phyloP scores from a whole-genome alignment of 2,797 vertebrate genomes.

The Psittacula derbiana region DNA sequence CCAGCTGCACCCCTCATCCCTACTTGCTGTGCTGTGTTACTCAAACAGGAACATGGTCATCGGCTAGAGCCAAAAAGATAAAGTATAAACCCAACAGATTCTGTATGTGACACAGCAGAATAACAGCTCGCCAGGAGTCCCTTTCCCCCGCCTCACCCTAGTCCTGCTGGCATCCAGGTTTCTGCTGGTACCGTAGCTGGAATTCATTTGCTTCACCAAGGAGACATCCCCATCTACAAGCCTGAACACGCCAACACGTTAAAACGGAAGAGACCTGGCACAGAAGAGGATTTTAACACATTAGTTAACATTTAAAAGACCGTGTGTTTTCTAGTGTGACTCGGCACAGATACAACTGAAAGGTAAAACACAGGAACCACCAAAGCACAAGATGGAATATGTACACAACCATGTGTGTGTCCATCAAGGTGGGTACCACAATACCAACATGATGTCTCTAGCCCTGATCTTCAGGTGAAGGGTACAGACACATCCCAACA shows the following conservation, averaged over 20 bases:
- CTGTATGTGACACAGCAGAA: background rate
- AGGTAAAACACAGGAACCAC: background rate
- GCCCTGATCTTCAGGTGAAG: background rate
- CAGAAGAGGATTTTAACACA: background rate
- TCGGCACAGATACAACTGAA: background rate
- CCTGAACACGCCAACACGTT: background rate
- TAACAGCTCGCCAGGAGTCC: background rate
- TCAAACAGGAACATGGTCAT: fast-evolving
- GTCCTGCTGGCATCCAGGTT: background rate
- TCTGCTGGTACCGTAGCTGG: background rate
- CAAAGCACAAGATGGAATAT: background rate
- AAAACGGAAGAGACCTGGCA: background rate
- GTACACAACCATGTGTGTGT: background rate
- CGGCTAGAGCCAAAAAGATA: background rate
- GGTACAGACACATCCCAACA: fast-evolving
- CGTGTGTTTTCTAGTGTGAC: fast-evolving
- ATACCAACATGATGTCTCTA: fast-evolving
- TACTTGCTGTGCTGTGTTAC: background rate
- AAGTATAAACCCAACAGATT: background rate
- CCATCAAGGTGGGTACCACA: background rate
- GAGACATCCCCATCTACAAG: background rate
- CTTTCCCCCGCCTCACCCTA: background rate
- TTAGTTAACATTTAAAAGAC: background rate
- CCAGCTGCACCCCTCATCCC: background rate
- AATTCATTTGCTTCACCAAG: background rate